Base-by-base conservation (phyloP, 2,113 vertebrate genomes). In the Hiodon tergisus region DNA sequence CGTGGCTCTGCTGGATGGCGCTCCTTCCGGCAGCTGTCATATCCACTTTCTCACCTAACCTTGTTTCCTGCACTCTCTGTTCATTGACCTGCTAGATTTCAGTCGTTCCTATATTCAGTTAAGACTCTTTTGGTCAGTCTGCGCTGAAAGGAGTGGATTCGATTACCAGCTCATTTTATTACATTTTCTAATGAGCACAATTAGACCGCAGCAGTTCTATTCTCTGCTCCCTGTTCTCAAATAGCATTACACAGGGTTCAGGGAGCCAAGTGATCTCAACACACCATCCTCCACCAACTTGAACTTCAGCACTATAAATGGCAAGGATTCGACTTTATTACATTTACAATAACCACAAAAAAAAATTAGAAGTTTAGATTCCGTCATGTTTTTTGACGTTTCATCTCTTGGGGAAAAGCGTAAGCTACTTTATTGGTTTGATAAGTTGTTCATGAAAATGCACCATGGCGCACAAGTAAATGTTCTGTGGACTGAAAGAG, bases 151-250 rank as follows among this genome's bases (percentile, higher is more conserved):
- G 81, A 51, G 14, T 76, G 79, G 81, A 91, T 92, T 88, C 76
- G 79, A 90, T 90, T 90, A 88, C 78, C 68, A 81, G 72, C 78
- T 81, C 78, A 70, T 91, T 88, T 87, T 88, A 89, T 90, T 86
- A 85, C 76, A 86, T 90, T 85, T 83, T 82, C 81, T 88, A 87
- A 89, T 80, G 81, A 90, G 81, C 69, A 76, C 84, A 74, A 83
- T 87, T 85, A 74, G 81, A 76, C 81, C 77, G 77, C 82, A 75
- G 65, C 78, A 80, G 83, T 84, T 80, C 65, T 82, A 80, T 81
- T 83, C 81, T 80, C 67, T 76, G 67, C 82, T 76, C 81, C 78
- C 63, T 67, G 82, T 83, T 81, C 76, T 79, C 74, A 88, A 87
- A 88, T 81, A 71, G 72, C 83, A 84, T 88, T 85, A 83, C 74